Conservation (phyloP, 2,888 invertebrate species). For the Hyposoter dolosus region DNA sequence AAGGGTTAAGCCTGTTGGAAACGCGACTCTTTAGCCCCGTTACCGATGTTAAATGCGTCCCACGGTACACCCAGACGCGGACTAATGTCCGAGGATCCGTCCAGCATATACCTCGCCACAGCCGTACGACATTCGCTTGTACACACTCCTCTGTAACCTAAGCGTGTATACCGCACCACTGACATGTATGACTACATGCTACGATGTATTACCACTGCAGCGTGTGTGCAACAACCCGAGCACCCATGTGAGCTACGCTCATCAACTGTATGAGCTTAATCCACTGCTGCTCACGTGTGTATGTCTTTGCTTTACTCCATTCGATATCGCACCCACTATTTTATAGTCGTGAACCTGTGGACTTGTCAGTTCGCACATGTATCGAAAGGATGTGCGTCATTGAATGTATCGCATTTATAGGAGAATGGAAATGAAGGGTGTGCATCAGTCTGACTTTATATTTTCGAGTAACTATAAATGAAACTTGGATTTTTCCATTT, state of each 20-base stretch:
- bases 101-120: slow-evolving; percentile 63
- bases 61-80: slow-evolving; percentile 81
- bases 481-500: too few species aligned
- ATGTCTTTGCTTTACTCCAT: slow-evolving; percentile 32
- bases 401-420: background rate
- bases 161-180: slow-evolving; percentile 46
- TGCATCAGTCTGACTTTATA: background rate
- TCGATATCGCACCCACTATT: slow-evolving; percentile 48
- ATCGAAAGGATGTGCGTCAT: slow-evolving; percentile 1
- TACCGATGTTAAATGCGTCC: slow-evolving; percentile 83
- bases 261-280: slow-evolving; percentile 52
- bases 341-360: slow-evolving; percentile 12
- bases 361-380: background rate
- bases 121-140: slow-evolving; percentile 62
- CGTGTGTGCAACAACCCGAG: slow-evolving; percentile 40
- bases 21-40: slow-evolving; percentile 78
- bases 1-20: slow-evolving; percentile 56
- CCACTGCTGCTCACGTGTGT: slow-evolving; percentile 19
- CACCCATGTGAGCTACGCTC: slow-evolving; percentile 35
- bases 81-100: slow-evolving; percentile 81
- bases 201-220: slow-evolving; percentile 54
- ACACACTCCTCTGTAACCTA: slow-evolving; percentile 37
- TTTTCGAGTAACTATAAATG: background rate
- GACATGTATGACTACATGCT: slow-evolving; percentile 48
- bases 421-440: background rate